Percentiles rank a stretch among this genome's conserved stretches.
Conservation (phyloP, 2,888 invertebrate species). For the Spilosoma lubricipeda region DNA sequence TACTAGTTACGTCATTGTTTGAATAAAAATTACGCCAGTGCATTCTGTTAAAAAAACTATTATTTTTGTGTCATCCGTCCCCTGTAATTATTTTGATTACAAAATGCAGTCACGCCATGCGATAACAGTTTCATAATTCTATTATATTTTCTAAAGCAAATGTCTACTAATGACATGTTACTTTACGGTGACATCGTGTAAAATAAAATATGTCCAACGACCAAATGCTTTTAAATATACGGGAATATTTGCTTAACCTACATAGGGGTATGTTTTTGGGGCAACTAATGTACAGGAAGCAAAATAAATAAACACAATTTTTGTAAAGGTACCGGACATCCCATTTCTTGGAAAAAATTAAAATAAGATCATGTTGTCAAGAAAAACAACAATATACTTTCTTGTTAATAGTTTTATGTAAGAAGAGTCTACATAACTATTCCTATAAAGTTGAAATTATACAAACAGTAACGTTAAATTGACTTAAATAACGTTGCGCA, state of each 20-base stretch:
- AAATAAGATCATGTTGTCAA: neutral
- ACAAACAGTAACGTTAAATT: too few species aligned
- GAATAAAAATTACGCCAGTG: neutral
- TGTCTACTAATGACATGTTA: neutral
- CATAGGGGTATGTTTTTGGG: neutral
- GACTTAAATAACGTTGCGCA: too few species aligned
- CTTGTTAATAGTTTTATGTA: too few species aligned
- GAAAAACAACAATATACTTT: too few species aligned
- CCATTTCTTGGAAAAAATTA: neutral
- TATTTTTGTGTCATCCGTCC: neutral
- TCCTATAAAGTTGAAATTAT: too few species aligned
- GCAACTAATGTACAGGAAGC: neutral
- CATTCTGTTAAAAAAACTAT: neutral
- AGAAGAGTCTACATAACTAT: too few species aligned
- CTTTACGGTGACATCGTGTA: neutral
- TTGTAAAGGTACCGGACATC: neutral
- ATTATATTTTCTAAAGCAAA: neutral
- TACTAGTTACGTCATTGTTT: neutral
- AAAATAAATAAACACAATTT: neutral
- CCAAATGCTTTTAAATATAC: neutral
- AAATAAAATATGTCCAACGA: neutral
- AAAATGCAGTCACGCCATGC: neutral
- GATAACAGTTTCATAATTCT: neutral
- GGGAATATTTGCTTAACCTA: neutral
- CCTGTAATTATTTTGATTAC: neutral